Evolutionary conservation across 2,797 vertebrate genomes (phyloP).

Genomic region (Amblyraja radiata): DNA sequence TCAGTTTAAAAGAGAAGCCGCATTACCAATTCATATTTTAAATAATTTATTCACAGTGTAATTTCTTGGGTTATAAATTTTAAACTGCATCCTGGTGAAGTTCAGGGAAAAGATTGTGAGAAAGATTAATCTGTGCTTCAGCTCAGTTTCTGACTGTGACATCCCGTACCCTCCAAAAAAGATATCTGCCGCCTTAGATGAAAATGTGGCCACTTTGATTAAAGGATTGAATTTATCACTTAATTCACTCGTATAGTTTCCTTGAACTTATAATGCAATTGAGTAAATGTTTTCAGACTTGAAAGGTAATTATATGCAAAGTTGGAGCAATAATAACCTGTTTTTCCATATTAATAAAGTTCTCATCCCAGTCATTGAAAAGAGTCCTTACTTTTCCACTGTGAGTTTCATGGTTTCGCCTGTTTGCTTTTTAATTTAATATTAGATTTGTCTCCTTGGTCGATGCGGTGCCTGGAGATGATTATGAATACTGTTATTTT

Average conservation of each 20-base stretch:
- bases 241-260: neutral
- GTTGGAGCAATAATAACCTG: neutral
- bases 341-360: neutral
- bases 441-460: neutral
- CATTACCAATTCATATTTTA: neutral
- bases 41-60: slow-evolving; percentile 6
- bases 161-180: neutral
- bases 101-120: neutral
- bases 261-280: neutral
- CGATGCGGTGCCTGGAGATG: neutral
- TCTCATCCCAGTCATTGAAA: neutral
- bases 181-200: neutral
- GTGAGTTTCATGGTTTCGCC: neutral
- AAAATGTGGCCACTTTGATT: neutral
- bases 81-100: neutral
- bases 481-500: neutral
- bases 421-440: neutral
- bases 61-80: neutral
- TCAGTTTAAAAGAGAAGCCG: neutral
- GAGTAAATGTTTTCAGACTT: neutral
- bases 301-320: slow-evolving; percentile 1
- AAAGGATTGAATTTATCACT: neutral
- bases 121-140: neutral
- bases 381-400: neutral
- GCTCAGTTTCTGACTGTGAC: neutral